Conservation (phyloP, 2,113 vertebrate genomes). For the Artemisiospiza belli region DNA sequence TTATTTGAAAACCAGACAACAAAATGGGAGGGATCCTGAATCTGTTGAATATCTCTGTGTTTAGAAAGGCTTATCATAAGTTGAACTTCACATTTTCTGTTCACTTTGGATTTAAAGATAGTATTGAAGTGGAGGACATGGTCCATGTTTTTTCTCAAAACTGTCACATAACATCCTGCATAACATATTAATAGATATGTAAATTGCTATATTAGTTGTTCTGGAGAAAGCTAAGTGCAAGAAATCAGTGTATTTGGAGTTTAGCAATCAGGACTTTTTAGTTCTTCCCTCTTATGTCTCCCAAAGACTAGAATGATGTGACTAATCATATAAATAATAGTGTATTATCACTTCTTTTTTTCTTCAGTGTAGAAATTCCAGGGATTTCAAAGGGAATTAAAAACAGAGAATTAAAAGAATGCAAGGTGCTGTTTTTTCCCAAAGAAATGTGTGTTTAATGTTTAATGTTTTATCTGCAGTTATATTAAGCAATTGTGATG, state of each 20-base stretch:
- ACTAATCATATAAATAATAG: constrained; percentile 3
- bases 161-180: background rate
- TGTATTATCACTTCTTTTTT: constrained; percentile 3
- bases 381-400: background rate
- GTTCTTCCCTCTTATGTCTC: constrained; percentile 12
- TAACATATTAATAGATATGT: background rate
- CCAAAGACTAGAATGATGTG: background rate
- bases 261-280: constrained; percentile 27
- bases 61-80: background rate
- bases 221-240: constrained; percentile 30
- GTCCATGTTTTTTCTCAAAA: background rate
- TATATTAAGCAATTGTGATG: background rate
- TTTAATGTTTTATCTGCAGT: background rate
- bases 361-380: constrained; percentile 5
- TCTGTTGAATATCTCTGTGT: background rate
- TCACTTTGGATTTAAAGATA: background rate
- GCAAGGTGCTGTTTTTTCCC: background rate
- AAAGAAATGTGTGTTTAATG: background rate
- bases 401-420: background rate
- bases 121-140: background rate
- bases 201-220: constrained; percentile 12
- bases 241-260: background rate
- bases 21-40: background rate
- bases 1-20: background rate
- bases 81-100: background rate